These are phyloP conservation scores for Rhyzopertha dominica DNA, from an alignment of 1,140 invertebrate genomes.

Conservation along the genomic window DNA sequence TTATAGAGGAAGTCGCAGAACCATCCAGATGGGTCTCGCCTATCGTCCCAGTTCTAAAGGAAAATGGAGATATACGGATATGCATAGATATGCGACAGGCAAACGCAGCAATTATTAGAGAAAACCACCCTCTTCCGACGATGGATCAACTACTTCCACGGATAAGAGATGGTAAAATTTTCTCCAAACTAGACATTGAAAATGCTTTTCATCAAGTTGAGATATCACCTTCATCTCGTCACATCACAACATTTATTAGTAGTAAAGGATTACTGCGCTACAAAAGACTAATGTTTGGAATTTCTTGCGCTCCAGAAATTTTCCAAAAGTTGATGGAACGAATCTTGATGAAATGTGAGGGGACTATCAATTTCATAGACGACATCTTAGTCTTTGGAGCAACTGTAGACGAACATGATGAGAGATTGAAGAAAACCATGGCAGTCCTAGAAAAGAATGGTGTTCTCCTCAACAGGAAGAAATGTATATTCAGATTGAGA, in stretches of 20 bases:
- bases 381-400: slow-evolving; percentile 18
- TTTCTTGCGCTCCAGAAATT: slow-evolving; percentile 38
- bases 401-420: slow-evolving; percentile 12
- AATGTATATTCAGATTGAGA: slow-evolving; percentile 22
- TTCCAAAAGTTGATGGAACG: slow-evolving; percentile 43
- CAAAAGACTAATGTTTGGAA: slow-evolving; percentile 40
- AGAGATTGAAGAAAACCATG: slow-evolving; percentile 4
- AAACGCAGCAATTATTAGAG: slow-evolving; percentile 40
- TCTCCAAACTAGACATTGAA: slow-evolving; percentile 2
- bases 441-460: slow-evolving; percentile 16
- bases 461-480: slow-evolving; percentile 25
- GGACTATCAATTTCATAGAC: slow-evolving; percentile 17
- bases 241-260: slow-evolving; percentile 35
- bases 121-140: slow-evolving; percentile 41
- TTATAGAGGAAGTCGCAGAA: slow-evolving; percentile 18
- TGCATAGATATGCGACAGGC: slow-evolving; percentile 44
- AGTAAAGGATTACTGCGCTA: slow-evolving; percentile 39
- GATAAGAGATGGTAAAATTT: slow-evolving; percentile 20
- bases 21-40: slow-evolving; percentile 40
- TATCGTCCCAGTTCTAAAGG: slow-evolving; percentile 36
- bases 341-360: slow-evolving; percentile 29
- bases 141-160: slow-evolving; percentile 35
- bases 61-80: slow-evolving; percentile 36
- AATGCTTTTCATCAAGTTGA: slow-evolving; percentile 9
- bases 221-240: slow-evolving; percentile 22